A percentile compares a stretch with the other conserved stretches of the same genome.
These are phyloP conservation scores for Berghia stephanieae DNA, from an alignment of 1,140 invertebrate species.

Conservation along the genomic window DNA sequence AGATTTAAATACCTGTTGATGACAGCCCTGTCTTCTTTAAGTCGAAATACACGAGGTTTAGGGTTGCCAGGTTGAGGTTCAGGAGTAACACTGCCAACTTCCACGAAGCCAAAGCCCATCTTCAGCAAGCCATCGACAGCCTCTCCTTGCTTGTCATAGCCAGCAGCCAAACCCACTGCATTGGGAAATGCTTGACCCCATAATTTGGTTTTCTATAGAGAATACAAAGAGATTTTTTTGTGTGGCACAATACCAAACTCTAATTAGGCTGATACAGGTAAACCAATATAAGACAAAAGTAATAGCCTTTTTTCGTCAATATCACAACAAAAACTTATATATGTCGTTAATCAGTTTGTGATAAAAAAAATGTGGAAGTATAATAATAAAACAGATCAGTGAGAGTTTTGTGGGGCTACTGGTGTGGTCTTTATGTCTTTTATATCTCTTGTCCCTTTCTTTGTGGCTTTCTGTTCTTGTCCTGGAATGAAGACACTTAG, in stretches of 20 bases:
- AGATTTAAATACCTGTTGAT: conserved; percentile 80
- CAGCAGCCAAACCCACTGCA: conserved; percentile 95
- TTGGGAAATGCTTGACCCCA: conserved; percentile 80
- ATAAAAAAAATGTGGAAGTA: no score
- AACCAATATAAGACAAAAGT: background rate
- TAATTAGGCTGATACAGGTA: background rate
- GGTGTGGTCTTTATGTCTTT: no score
- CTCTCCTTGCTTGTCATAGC: conserved; percentile 97
- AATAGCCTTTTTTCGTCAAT: no score
- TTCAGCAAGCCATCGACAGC: conserved; percentile 82
- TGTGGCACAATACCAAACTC: background rate
- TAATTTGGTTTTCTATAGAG: conserved; percentile 74
- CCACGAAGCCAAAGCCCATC: conserved; percentile 94
- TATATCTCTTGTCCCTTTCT: no score
- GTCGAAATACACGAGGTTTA: conserved; percentile 90
- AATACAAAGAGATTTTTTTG: no score
- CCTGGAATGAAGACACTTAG: no score
- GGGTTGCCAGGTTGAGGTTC: conserved; percentile 90
- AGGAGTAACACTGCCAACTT: conserved; percentile 96
- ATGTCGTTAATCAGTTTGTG: no score
- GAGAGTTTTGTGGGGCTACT: no score
- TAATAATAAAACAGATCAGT: no score
- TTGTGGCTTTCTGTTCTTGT: no score
- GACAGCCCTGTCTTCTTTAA: conserved; percentile 85
- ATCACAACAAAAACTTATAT: no score